Percentiles rank a stretch among this genome's conserved stretches.
phyloP scores from a whole-genome alignment of 2,113 vertebrate species.

The Plotosus lineatus region DNA sequence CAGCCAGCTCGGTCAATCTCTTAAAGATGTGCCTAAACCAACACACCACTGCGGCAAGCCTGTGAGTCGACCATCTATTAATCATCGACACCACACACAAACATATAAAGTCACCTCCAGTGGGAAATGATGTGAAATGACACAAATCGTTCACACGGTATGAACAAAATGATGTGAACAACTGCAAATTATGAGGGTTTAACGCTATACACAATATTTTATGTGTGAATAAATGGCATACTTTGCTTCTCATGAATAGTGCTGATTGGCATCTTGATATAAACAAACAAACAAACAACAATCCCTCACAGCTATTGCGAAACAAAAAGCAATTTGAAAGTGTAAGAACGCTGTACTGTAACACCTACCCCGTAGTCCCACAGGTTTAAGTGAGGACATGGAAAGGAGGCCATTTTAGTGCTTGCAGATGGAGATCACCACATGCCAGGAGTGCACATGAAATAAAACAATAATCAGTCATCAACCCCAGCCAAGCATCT shows the following conservation, averaged over 20 bases:
- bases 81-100: constrained; percentile 36
- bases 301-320: not conserved
- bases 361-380: constrained; percentile 8
- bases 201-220: too few species aligned
- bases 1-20: constrained; percentile 29
- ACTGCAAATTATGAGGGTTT: not conserved
- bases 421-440: constrained; percentile 49
- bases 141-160: not conserved
- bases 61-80: constrained; percentile 46
- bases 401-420: constrained; percentile 34
- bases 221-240: not conserved
- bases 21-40: constrained; percentile 30
- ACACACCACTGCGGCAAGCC: constrained; percentile 26
- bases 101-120: constrained; percentile 22
- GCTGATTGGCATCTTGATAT: not conserved
- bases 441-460: constrained; percentile 47
- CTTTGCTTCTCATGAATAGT: not conserved
- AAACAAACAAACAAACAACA: not conserved
- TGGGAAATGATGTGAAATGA: constrained; percentile 11
- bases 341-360: constrained; percentile 3
- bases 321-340: not conserved
- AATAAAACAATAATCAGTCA: constrained; percentile 53
- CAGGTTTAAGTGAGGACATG: constrained; percentile 49
- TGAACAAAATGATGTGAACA: constrained; percentile 12
- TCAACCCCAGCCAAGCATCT: constrained; percentile 34